Evolutionary conservation across 2,888 invertebrate species (phyloP).

Genomic region (Seira ritae): DNA sequence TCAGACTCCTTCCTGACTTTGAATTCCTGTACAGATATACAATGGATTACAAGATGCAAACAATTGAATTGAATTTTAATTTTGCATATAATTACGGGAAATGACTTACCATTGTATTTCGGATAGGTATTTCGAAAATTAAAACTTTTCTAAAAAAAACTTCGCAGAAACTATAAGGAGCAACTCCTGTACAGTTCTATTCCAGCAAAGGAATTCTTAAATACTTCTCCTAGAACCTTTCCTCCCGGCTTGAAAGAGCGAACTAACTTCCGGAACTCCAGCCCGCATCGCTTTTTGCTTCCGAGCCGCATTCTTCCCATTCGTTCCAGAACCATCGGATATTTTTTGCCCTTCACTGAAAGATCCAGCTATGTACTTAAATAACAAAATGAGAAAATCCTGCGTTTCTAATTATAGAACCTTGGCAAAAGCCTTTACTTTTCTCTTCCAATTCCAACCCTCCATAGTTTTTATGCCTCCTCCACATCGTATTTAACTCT

Average conservation of each 20-base stretch:
- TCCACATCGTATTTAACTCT: too few relatives aligned
- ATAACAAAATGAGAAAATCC: background rate
- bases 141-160: background rate
- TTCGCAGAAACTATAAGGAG: too few relatives aligned
- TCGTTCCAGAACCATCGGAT: background rate
- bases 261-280: slow-evolving; percentile 61
- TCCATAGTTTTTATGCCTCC: background rate
- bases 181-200: too few relatives aligned
- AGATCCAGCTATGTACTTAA: too few relatives aligned
- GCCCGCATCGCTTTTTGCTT: slow-evolving; percentile 33
- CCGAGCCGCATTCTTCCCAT: background rate
- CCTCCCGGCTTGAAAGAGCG: slow-evolving; percentile 25
- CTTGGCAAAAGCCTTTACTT: too few relatives aligned
- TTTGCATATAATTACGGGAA: too few relatives aligned
- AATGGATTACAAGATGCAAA: slow-evolving; percentile 14
- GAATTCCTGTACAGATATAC: slow-evolving; percentile 46
- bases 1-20: slow-evolving; percentile 64
- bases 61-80: background rate
- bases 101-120: background rate
- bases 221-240: background rate
- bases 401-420: slow-evolving; percentile 45
- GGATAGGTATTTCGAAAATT: background rate
- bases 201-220: too few relatives aligned
- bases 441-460: background rate
- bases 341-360: too few relatives aligned